Evolutionary conservation across 2,797 vertebrate species (phyloP), one percentile per base, ranked within the genome.

Genomic region (Gymnopithys bicolor): DNA sequence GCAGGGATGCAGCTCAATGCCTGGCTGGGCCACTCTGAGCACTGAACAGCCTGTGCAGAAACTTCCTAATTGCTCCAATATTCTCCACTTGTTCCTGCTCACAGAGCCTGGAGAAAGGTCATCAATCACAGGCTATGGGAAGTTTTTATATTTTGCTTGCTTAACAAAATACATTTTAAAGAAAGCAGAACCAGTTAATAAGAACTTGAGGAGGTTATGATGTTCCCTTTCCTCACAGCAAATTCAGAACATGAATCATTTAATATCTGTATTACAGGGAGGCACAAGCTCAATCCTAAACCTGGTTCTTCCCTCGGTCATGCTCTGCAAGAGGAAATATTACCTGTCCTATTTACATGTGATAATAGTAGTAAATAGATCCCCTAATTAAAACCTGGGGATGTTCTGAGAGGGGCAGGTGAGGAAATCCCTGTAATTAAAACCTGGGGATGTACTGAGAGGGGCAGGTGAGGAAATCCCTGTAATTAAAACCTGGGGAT

Each of bases 21-120:
- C 87, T 95, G 92, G 96, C 97, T 62, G 22, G 97, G 88, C 82
- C 89, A 63, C 97, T 97, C 92, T 97, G 98, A 97, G 94, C 91
- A 97, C 96, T 84, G 87, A 94, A 78, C 91, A 78, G 95, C 84
- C 92, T 90, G 68, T 55, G 89, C 90, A 80, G 90, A 90, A 95
- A 87, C 90, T 89, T 94, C 95, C 95, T 98, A 98, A 98, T 97
- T 98, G 97, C 96, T 90, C 92, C 95, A 86, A 86, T 95, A 94
- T 95, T 93, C 95, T 92, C 92, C 95, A 67, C 66, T 87, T 92
- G 96, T 94, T 97, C 90, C 92, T 71, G 78, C 92, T 97, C 96
- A 93, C 78, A 37, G 88, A 66, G 78, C 82, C 95, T 63, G 84
- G 52, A 85, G 93, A 97, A 98, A 98, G 97, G 97, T 97, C 96